Conservation (phyloP, 2,113 vertebrate genomes). For the Marmota flaviventris region DNA sequence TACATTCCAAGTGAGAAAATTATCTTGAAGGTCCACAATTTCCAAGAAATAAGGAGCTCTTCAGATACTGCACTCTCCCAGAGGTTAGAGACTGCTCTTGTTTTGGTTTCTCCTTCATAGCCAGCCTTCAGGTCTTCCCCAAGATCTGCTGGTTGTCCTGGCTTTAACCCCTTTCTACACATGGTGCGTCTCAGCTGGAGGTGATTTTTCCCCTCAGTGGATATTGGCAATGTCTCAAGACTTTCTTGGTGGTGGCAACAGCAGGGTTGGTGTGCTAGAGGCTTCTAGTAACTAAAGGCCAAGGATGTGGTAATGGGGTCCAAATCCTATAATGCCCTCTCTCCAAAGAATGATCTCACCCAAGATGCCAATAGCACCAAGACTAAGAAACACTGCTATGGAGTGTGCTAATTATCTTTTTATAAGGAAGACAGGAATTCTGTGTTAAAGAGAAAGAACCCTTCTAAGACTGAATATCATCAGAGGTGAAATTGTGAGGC, state of each 20-base stretch:
- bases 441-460: not conserved
- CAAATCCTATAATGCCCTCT: not conserved
- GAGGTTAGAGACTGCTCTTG: slow-evolving; percentile 85
- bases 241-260: too few relatives aligned
- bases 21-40: slow-evolving; percentile 94
- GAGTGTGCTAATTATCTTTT: not conserved
- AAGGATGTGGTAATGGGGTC: not conserved
- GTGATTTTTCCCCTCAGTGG: too few relatives aligned
- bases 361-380: not conserved
- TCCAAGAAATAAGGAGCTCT: slow-evolving; percentile 92
- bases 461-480: not conserved
- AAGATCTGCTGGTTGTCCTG: not conserved
- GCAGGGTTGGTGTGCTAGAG: too few relatives aligned
- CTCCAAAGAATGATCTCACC: not conserved
- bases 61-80: slow-evolving; percentile 93
- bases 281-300: not conserved
- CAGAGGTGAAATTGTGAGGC: not conserved
- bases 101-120: not conserved
- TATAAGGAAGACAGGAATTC: not conserved
- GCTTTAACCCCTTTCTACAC: not conserved
- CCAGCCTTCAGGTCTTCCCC: accelerated
- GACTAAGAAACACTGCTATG: not conserved
- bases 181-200: too few relatives aligned
- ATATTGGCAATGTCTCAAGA: too few relatives aligned
- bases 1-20: slow-evolving; percentile 86